These are phyloP conservation scores for Haplochromis vanheusdeni DNA, from an alignment of 2,113 vertebrate genomes.

Conservation along the genomic window DNA sequence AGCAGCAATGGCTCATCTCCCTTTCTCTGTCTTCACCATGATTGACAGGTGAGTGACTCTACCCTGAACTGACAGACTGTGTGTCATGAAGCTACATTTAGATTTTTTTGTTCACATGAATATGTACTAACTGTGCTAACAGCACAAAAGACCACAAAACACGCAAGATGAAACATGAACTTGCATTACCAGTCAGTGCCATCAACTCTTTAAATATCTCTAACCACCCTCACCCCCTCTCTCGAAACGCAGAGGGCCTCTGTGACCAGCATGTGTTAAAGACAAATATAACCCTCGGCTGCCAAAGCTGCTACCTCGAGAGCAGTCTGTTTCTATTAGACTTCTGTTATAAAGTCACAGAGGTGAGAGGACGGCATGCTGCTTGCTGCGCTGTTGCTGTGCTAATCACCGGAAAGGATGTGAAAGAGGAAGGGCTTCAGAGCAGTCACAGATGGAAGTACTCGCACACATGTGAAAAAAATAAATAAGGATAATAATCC, in stretches of 20 bases:
- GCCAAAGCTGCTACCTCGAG: conserved; percentile 21
- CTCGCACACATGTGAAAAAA: background rate
- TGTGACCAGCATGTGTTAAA: conserved; percentile 47
- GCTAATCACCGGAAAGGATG: conserved; percentile 27
- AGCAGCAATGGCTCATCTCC: background rate
- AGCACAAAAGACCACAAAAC: background rate
- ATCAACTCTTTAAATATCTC: conserved; percentile 54
- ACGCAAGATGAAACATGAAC: conserved; percentile 13
- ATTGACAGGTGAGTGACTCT: background rate
- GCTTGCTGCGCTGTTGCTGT: background rate
- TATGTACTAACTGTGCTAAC: background rate
- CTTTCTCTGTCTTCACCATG: background rate
- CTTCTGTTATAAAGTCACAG: conserved; percentile 22
- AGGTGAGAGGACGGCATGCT: conserved; percentile 20
- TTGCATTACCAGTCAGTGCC: conserved; percentile 20
- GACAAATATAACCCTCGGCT: conserved; percentile 62
- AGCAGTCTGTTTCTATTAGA: conserved; percentile 19
- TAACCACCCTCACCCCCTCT: background rate
- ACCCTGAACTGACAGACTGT: background rate
- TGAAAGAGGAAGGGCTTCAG: conserved; percentile 44
- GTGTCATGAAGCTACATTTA: background rate
- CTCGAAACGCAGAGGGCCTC: conserved; percentile 17
- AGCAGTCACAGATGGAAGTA: conserved; percentile 6
- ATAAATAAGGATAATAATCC: background rate
- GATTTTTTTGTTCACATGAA: background rate